Conservation (phyloP, 2,888 invertebrate species). For the Drosophila histrio region DNA sequence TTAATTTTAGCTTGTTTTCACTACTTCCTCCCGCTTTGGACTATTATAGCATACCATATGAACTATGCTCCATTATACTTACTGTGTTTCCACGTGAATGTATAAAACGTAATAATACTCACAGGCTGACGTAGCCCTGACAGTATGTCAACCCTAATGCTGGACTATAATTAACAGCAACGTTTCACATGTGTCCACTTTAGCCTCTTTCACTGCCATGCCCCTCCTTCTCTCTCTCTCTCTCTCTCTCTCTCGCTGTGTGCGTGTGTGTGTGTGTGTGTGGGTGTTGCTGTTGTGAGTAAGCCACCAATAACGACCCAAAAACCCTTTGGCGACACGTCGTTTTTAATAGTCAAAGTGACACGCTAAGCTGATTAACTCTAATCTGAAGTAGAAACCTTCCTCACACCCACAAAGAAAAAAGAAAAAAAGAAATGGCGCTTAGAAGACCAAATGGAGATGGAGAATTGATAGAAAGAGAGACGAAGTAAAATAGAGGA, state of each 20-base stretch:
- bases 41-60: not conserved
- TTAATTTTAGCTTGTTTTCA: not conserved
- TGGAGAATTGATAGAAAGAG: not conserved
- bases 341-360: conserved; percentile 74
- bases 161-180: conserved; percentile 50
- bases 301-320: conserved; percentile 44
- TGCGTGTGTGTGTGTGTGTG: conserved; percentile 1
- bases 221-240: too few species aligned
- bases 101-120: conserved; percentile 19
- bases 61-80: not conserved
- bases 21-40: not conserved
- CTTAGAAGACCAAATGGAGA: conserved; percentile 7
- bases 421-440: conserved; percentile 9
- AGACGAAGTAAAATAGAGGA: not conserved
- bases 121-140: conserved; percentile 10
- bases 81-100: not conserved
- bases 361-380: conserved; percentile 78
- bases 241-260: not conserved
- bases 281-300: conserved; percentile 24
- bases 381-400: conserved; percentile 66
- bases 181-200: conserved; percentile 34
- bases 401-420: conserved; percentile 14
- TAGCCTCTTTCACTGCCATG: not conserved
- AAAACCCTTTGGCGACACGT: conserved; percentile 57
- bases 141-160: conserved; percentile 44